Evolutionary conservation across 2,797 vertebrate genomes (phyloP).

Genomic region (Mormyrops attenuatus): DNA sequence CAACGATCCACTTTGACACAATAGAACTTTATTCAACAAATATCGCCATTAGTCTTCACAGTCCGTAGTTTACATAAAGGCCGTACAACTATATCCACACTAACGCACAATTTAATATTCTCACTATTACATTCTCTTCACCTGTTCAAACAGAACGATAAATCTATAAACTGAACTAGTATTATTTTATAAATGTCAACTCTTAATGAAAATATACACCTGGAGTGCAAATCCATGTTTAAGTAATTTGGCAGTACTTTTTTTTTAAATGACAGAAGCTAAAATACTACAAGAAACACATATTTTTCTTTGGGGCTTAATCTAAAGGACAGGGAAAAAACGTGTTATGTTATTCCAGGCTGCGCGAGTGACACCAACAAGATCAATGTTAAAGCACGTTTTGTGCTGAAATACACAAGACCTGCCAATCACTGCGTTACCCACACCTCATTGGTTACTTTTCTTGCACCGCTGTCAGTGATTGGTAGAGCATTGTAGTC

Average conservation of each 20-base stretch:
- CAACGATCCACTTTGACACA: not conserved
- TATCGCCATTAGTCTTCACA: slow-evolving; percentile 12
- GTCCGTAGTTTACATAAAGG: not conserved
- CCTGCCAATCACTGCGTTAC: not conserved
- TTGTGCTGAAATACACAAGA: not conserved
- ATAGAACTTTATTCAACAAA: slow-evolving; percentile 23
- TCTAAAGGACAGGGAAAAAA: not conserved
- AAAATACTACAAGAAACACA: not conserved
- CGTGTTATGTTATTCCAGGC: not conserved
- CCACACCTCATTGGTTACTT: not conserved
- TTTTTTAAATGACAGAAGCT: not conserved
- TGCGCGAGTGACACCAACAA: not conserved
- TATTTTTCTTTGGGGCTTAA: not conserved
- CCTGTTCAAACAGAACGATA: not conserved
- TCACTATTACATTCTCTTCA: not conserved
- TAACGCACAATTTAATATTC: not conserved
- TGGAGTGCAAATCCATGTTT: not conserved
- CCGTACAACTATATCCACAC: not conserved
- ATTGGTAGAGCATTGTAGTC: not conserved
- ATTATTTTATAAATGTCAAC: slow-evolving; percentile 1
- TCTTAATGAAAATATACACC: not conserved
- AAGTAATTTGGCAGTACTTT: not conserved
- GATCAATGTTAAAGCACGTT: not conserved
- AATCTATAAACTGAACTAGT: slow-evolving; percentile 3
- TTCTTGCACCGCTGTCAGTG: not conserved